Percentiles rank a stretch among this genome's conserved stretches.
Evolutionary conservation across 2,888 invertebrate species (phyloP).

Genomic region (Chamaedrilus cognettii): DNA sequence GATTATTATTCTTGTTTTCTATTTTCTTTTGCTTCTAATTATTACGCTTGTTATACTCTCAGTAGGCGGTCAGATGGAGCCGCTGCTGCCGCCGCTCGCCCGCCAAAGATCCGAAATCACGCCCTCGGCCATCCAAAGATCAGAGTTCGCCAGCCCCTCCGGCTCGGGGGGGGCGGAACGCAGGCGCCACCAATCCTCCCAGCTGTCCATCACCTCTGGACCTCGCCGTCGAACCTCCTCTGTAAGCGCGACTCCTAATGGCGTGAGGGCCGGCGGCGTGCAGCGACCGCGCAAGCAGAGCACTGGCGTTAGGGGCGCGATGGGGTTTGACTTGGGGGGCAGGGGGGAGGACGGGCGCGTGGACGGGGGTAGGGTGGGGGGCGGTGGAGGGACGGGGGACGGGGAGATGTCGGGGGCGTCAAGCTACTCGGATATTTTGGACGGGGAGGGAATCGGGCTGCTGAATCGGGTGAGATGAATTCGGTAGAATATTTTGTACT

Average conservation of each 20-base stretch:
- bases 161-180: neutral
- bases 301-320: neutral
- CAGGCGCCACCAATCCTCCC: conserved; percentile 3
- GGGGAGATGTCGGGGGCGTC: conserved; percentile 15
- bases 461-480: conserved; percentile 13
- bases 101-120: neutral
- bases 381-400: neutral
- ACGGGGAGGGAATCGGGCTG: conserved; percentile 2
- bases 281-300: conserved; percentile 11
- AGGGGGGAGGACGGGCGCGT: neutral
- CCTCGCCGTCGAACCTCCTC: neutral
- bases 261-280: neutral
- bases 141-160: too few species aligned
- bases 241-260: neutral
- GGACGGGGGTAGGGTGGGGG: neutral
- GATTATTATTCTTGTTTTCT: too few species aligned
- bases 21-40: too few species aligned
- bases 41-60: too few species aligned
- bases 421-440: conserved; percentile 14
- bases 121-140: neutral
- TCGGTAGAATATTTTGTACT: too few species aligned
- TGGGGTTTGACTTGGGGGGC: neutral
- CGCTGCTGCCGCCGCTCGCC: neutral
- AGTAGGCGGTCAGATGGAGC: too few species aligned
- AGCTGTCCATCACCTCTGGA: neutral